Conservation (phyloP, 2,113 vertebrate species). For the Scophthalmus maximus region DNA sequence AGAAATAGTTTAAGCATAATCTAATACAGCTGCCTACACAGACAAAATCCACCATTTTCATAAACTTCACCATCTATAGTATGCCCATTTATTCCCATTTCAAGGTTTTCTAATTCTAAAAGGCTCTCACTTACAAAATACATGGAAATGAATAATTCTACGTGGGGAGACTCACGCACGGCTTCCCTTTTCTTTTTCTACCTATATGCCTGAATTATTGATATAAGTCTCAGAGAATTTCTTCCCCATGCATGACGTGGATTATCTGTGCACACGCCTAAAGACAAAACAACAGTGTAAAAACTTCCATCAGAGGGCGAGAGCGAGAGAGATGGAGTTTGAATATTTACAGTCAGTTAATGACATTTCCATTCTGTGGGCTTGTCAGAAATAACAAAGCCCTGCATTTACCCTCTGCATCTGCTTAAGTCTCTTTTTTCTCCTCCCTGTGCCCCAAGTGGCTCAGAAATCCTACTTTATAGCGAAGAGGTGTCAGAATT, state of each 20-base stretch:
- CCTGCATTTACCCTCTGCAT: constrained; percentile 81
- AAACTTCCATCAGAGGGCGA: constrained; percentile 70
- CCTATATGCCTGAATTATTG: constrained; percentile 76
- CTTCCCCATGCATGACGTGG: constrained; percentile 42
- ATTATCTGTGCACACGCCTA: constrained; percentile 76
- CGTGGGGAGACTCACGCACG: constrained; percentile 29
- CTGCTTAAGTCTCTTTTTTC: constrained; percentile 82
- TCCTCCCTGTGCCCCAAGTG: constrained; percentile 79
- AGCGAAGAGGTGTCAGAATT: constrained; percentile 83
- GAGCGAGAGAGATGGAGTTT: constrained; percentile 69
- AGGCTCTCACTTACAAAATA: constrained; percentile 53
- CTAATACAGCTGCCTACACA: constrained; percentile 5
- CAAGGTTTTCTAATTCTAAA: constrained; percentile 63
- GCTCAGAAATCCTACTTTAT: constrained; percentile 84
- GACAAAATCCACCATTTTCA: constrained; percentile 37
- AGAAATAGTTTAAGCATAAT: constrained; percentile 41
- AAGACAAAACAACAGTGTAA: constrained; percentile 78
- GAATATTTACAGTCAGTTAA: constrained; percentile 82
- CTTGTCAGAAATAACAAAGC: constrained; percentile 83
- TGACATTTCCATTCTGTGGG: constrained; percentile 83
- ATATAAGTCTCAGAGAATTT: constrained; percentile 67
- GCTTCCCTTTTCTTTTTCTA: constrained; percentile 37
- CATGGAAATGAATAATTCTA: constrained; percentile 70
- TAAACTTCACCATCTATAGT: constrained; percentile 34
- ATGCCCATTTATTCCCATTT: constrained; percentile 44